A percentile compares a stretch with the other conserved stretches of the same genome.
phyloP scores from a whole-genome alignment of 2,797 vertebrate species.

The Buphagus erythrorhynchus region DNA sequence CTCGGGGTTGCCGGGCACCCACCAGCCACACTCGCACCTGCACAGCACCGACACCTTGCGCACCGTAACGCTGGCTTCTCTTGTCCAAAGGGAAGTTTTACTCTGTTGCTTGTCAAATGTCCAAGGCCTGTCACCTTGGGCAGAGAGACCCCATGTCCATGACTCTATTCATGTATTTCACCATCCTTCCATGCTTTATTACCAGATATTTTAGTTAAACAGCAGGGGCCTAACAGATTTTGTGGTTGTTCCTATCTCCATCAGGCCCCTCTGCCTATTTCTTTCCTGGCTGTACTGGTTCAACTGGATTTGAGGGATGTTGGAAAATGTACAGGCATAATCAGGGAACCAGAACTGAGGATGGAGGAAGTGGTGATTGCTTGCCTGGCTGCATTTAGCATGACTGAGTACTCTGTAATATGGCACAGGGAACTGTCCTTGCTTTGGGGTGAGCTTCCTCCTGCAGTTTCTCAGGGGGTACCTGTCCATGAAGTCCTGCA shows the following conservation, averaged over 20 bases:
- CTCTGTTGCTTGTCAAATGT: neutral
- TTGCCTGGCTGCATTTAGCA: neutral
- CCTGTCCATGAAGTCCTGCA: fast-evolving
- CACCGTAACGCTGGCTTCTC: neutral
- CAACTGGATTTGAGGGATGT: neutral
- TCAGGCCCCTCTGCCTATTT: neutral
- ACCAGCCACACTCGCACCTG: neutral
- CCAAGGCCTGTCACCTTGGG: neutral
- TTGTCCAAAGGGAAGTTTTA: neutral
- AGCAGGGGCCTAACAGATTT: neutral
- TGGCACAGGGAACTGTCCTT: neutral
- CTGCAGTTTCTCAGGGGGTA: neutral
- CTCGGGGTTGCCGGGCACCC: neutral
- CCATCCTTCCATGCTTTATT: neutral
- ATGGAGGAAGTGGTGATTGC: neutral
- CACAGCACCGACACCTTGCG: fast-evolving
- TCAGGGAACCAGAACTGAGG: neutral
- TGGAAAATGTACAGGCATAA: neutral
- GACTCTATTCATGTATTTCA: neutral
- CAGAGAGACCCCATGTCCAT: neutral
- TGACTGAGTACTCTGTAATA: neutral
- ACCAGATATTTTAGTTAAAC: neutral
- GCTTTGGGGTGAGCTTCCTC: neutral
- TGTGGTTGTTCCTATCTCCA: neutral
- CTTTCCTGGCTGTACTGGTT: neutral